Conservation (phyloP, 1,140 invertebrate species). For the Piezodorus guildinii region DNA sequence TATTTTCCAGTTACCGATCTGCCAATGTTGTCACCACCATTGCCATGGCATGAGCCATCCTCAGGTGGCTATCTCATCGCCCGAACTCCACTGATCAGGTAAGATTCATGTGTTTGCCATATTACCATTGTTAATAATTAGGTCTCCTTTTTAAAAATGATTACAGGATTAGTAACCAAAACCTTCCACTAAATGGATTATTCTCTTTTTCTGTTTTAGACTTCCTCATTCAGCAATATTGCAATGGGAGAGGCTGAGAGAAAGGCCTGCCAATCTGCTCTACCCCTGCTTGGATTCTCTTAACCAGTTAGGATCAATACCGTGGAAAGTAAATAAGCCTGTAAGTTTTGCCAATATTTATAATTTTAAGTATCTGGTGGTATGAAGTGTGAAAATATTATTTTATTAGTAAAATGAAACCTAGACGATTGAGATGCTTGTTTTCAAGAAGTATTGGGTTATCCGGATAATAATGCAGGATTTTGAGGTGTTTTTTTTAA, state of each 20-base stretch:
- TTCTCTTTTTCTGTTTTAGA: slow-evolving; percentile 31
- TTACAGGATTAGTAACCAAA: background rate
- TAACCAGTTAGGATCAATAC: slow-evolving; percentile 77
- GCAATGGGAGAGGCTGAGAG: slow-evolving; percentile 48
- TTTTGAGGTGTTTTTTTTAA: too few relatives aligned
- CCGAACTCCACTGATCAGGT: slow-evolving; percentile 52
- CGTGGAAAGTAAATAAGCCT: slow-evolving; percentile 80
- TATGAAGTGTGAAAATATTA: too few relatives aligned
- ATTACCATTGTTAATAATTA: background rate
- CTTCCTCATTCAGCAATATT: slow-evolving; percentile 40
- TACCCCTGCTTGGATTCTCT: slow-evolving; percentile 79
- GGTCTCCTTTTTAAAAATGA: background rate
- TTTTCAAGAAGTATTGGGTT: too few relatives aligned
- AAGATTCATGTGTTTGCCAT: background rate
- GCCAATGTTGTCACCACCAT: slow-evolving; percentile 66
- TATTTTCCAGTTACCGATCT: slow-evolving; percentile 56
- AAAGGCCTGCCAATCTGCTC: slow-evolving; percentile 45
- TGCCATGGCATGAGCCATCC: slow-evolving; percentile 59
- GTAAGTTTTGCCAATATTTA: slow-evolving; percentile 34
- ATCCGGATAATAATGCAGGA: too few relatives aligned
- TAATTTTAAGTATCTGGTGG: too few relatives aligned
- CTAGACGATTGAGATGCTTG: too few relatives aligned
- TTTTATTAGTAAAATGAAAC: too few relatives aligned
- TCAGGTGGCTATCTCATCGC: slow-evolving; percentile 67
- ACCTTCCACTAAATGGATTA: too few relatives aligned